Evolutionary conservation across 2,888 invertebrate species (phyloP).

Genomic region (Synergus japonicus): DNA sequence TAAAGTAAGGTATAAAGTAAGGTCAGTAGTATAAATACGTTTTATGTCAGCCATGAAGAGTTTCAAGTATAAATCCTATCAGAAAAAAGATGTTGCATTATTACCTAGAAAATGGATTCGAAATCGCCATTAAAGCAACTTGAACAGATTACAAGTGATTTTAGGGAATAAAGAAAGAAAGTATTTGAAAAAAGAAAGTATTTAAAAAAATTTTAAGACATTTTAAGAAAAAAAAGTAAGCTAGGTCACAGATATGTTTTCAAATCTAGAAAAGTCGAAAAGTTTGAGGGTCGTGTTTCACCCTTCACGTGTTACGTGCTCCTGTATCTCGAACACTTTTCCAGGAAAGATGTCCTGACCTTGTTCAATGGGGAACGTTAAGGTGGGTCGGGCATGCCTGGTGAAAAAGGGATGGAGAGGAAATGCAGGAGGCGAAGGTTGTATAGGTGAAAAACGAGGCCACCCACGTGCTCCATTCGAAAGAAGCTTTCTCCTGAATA

Average conservation of each 20-base stretch:
- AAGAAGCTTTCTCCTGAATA: constrained; percentile 19
- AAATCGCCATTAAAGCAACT: too few species aligned
- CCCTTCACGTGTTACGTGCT: constrained; percentile 33
- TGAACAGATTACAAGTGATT: too few species aligned
- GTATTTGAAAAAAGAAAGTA: too few species aligned
- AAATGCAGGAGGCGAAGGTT: constrained; percentile 24
- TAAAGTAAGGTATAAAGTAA: too few species aligned
- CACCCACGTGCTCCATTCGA: constrained; percentile 33
- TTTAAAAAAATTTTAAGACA: neutral
- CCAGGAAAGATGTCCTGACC: constrained; percentile 31
- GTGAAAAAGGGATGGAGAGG: constrained; percentile 22
- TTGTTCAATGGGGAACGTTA: constrained; percentile 36
- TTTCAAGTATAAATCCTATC: neutral
- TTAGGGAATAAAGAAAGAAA: too few species aligned
- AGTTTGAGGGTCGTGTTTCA: constrained; percentile 29
- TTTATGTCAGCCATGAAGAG: neutral
- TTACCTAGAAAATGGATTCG: too few species aligned
- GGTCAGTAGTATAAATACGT: neutral
- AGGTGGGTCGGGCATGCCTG: constrained; percentile 16
- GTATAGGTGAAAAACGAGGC: constrained; percentile 35
- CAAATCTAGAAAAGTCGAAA: neutral
- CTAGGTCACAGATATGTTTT: neutral
- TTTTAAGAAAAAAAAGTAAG: neutral
- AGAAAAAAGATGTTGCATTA: too few species aligned
- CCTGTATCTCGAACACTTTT: neutral